Conservation (phyloP, 2,888 invertebrate species). For the Synanthedon tipuliformis region DNA sequence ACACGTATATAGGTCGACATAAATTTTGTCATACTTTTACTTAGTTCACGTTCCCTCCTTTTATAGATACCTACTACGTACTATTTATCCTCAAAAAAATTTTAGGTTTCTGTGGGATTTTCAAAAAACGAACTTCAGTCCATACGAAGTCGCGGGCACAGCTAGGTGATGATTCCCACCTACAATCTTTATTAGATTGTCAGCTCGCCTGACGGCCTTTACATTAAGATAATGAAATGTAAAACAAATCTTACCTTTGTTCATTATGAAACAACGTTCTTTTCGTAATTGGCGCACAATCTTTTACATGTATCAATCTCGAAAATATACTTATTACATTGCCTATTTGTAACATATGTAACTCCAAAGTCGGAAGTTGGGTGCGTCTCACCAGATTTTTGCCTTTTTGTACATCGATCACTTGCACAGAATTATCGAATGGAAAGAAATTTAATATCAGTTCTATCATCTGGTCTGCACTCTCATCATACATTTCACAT, state of each 20-base stretch:
- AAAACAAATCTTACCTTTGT: conserved; percentile 65
- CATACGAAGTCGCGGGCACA: no score
- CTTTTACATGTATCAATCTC: conserved; percentile 75
- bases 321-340: conserved; percentile 80
- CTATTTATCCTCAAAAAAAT: no score
- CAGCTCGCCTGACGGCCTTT: no score
- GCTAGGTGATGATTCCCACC: no score
- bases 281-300: conserved; percentile 78
- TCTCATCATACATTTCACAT: conserved; percentile 88
- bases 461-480: conserved; percentile 75
- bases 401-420: conserved; percentile 72
- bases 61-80: no score
- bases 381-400: conserved; percentile 74
- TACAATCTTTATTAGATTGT: no score
- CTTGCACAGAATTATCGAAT: conserved; percentile 83
- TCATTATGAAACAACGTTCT: conserved; percentile 70
- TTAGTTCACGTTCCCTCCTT: no score
- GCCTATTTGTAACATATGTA: conserved; percentile 79
- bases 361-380: conserved; percentile 71
- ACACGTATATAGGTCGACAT: no score
- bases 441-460: conserved; percentile 82
- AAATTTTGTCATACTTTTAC: no score
- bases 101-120: no score
- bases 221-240: no score
- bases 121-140: no score